phyloP scores from a whole-genome alignment of 2,888 invertebrate genomes.

The Heliconius aoede region DNA sequence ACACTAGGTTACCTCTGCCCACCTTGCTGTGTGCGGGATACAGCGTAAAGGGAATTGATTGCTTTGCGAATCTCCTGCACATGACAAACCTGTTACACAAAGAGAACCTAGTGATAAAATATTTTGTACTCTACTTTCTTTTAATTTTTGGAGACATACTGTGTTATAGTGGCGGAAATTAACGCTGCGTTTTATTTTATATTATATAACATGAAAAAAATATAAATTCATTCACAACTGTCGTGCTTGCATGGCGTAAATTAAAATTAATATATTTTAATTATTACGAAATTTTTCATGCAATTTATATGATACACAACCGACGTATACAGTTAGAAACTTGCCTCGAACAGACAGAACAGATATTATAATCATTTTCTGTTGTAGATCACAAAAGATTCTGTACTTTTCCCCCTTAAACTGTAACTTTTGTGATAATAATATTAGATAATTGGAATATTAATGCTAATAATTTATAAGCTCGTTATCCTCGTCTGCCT shows the following conservation, averaged over 20 bases:
- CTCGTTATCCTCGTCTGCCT: not conserved
- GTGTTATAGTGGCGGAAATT: not conserved
- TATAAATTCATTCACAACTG: not conserved
- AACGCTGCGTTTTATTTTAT: not conserved
- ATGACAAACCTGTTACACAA: not conserved
- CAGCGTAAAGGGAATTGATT: too few relatives aligned
- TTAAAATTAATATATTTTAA: not conserved
- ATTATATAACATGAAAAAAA: not conserved
- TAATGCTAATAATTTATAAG: conserved; percentile 8
- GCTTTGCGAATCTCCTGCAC: not conserved
- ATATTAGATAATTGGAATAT: conserved; percentile 2
- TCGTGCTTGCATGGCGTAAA: too few relatives aligned
- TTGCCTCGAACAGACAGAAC: not conserved
- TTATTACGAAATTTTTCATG: not conserved
- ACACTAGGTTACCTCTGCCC: too few relatives aligned
- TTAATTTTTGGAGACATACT: too few relatives aligned
- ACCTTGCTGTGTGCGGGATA: too few relatives aligned
- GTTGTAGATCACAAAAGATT: not conserved
- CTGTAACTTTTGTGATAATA: conserved; percentile 1
- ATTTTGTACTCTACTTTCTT: not conserved
- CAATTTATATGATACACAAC: not conserved
- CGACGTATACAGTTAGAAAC: not conserved
- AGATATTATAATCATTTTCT: not conserved
- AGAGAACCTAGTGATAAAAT: not conserved
- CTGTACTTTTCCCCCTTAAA: not conserved